These are phyloP conservation scores for Galemys pyrenaicus DNA, from an alignment of 2,113 vertebrate species.

Conservation along the genomic window DNA sequence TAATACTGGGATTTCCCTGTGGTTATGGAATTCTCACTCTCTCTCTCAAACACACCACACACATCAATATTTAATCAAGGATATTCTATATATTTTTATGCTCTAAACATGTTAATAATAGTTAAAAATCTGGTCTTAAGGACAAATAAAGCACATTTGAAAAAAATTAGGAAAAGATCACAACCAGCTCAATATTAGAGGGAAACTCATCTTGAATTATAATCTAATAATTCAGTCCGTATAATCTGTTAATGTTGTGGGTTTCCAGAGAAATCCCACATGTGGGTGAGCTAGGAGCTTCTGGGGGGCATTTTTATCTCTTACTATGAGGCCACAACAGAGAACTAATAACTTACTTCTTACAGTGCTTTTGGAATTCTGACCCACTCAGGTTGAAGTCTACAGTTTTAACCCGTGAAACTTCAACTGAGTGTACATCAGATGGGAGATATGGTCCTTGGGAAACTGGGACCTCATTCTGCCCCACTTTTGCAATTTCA, in stretches of 20 bases:
- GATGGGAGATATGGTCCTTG: too few species aligned
- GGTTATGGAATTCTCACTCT: too few species aligned
- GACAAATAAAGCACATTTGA: neutral
- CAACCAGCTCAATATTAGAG: neutral
- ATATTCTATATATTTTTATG: neutral
- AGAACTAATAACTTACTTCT: neutral
- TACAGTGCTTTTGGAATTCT: neutral
- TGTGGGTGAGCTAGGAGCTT: neutral
- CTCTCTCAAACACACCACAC: neutral
- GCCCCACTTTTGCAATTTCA: neutral
- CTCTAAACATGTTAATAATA: neutral
- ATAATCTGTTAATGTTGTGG: neutral
- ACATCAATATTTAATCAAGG: too few species aligned
- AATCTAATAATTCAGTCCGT: neutral
- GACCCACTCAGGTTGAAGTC: neutral
- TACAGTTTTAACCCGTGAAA: neutral
- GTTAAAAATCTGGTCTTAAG: neutral
- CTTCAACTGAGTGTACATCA: neutral
- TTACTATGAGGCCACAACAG: rapidly evolving
- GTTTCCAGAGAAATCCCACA: neutral
- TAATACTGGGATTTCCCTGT: neutral
- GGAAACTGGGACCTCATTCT: too few species aligned
- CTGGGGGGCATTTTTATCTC: neutral
- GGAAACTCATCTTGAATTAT: neutral
- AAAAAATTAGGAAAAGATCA: neutral